phyloP scores from a whole-genome alignment of 2,797 vertebrate species.

The Pipistrellus pipistrellus region DNA sequence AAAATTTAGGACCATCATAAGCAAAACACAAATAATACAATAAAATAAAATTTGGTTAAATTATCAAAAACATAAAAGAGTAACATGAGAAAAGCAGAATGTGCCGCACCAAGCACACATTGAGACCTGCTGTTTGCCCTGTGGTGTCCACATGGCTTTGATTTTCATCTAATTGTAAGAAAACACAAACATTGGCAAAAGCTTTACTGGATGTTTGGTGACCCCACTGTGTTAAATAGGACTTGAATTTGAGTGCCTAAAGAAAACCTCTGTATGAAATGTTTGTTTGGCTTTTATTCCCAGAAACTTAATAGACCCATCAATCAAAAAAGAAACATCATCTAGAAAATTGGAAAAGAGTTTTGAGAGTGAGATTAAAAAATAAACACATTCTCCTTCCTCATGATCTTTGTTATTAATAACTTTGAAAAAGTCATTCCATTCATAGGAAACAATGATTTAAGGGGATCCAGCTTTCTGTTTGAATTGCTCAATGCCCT shows the following conservation, averaged over 20 bases:
- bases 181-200: constrained; percentile 85
- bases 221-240: constrained; percentile 76
- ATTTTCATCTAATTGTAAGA: constrained; percentile 86
- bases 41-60: constrained; percentile 66
- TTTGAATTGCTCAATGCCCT: not conserved
- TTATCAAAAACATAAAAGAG: constrained; percentile 15
- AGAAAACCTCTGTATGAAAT: constrained; percentile 78
- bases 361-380: constrained; percentile 60
- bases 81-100: constrained; percentile 66
- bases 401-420: not conserved
- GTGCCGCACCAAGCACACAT: constrained; percentile 69
- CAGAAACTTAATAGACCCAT: constrained; percentile 81
- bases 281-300: constrained; percentile 84
- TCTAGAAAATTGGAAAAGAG: not conserved
- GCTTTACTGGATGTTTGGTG: constrained; percentile 74
- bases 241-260: constrained; percentile 72
- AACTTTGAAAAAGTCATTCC: not conserved
- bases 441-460: not conserved
- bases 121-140: constrained; percentile 81
- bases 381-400: constrained; percentile 37
- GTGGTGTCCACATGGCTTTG: constrained; percentile 86
- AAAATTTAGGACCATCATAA: constrained; percentile 47
- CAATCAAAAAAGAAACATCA: constrained; percentile 79
- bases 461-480: not conserved
- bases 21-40: constrained; percentile 34